Conservation (phyloP, 2,888 invertebrate species). For the Drosophila flavopinicola region DNA sequence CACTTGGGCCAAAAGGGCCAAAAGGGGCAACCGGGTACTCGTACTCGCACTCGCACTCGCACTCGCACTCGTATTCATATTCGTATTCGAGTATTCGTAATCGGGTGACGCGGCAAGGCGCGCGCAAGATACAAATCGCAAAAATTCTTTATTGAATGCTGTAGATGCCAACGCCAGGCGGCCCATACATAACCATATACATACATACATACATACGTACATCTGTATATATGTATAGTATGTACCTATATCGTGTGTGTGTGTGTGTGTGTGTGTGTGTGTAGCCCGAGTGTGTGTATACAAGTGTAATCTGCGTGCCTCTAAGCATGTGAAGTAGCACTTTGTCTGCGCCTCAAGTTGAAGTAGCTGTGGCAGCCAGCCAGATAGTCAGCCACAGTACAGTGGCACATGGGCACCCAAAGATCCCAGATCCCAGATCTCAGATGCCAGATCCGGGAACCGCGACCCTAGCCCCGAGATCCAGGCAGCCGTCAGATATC, state of each 20-base stretch:
- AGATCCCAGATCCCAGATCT: no score
- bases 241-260: conserved; percentile 31
- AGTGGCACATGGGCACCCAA: conserved; percentile 10
- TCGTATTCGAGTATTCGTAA: conserved; percentile 25
- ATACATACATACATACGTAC: conserved; percentile 1
- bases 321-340: conserved; percentile 74
- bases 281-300: conserved; percentile 34
- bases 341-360: conserved; percentile 68
- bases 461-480: conserved; percentile 2
- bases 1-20: conserved; percentile 22
- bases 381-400: no score
- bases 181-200: conserved; percentile 1
- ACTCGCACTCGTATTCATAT: no score
- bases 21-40: conserved; percentile 18
- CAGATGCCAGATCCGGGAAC: conserved; percentile 6
- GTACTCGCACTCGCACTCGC: conserved; percentile 23
- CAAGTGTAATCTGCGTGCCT: conserved; percentile 66
- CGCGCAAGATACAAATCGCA: conserved; percentile 75
- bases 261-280: no score
- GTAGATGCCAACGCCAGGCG: conserved; percentile 68
- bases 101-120: conserved; percentile 57
- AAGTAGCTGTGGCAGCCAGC: conserved; percentile 54
- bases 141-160: conserved; percentile 79
- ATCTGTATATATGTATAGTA: background rate
- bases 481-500: conserved; percentile 15